Percentiles rank a stretch among this genome's conserved stretches.
Conservation (phyloP, 2,113 vertebrate species). For the Paratilapia polleni region DNA sequence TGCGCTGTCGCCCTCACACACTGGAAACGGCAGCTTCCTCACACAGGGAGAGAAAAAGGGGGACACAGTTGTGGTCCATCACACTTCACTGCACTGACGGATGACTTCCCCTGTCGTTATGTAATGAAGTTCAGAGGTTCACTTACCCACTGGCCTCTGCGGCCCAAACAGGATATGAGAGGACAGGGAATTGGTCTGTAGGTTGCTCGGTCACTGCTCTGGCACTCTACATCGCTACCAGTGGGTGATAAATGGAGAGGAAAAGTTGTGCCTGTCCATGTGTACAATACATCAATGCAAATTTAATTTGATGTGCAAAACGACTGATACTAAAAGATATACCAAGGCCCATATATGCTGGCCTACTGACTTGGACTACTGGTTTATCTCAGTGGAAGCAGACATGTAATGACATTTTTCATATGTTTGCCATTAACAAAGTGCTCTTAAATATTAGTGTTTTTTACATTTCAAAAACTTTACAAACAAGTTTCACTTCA, state of each 20-base stretch:
- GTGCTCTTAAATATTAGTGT: not conserved
- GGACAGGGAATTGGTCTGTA: slow-evolving; percentile 51
- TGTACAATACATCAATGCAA: not conserved
- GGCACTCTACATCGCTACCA: slow-evolving; percentile 28
- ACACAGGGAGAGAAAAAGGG: slow-evolving; percentile 19
- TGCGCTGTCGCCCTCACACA: slow-evolving; percentile 33
- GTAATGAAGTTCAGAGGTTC: slow-evolving; percentile 67
- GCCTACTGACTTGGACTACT: not conserved
- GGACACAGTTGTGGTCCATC: slow-evolving; percentile 51
- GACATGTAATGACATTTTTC: not conserved
- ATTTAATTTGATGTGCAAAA: not conserved
- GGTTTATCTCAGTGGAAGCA: not conserved
- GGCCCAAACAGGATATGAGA: slow-evolving; percentile 50
- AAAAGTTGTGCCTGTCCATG: not conserved
- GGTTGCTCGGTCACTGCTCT: slow-evolving; percentile 45
- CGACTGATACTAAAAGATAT: not conserved
- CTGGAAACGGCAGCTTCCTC: slow-evolving; percentile 43
- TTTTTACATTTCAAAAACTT: not conserved
- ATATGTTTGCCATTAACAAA: not conserved
- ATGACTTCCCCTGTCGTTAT: slow-evolving; percentile 73
- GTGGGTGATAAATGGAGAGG: not conserved
- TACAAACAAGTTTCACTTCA: not conserved
- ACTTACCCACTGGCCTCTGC: slow-evolving; percentile 51
- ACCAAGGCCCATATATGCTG: not conserved
- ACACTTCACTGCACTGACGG: slow-evolving; percentile 54